These are phyloP conservation scores for Tubiluchus corallicola DNA, from an alignment of 2,888 invertebrate species.

Conservation along the genomic window DNA sequence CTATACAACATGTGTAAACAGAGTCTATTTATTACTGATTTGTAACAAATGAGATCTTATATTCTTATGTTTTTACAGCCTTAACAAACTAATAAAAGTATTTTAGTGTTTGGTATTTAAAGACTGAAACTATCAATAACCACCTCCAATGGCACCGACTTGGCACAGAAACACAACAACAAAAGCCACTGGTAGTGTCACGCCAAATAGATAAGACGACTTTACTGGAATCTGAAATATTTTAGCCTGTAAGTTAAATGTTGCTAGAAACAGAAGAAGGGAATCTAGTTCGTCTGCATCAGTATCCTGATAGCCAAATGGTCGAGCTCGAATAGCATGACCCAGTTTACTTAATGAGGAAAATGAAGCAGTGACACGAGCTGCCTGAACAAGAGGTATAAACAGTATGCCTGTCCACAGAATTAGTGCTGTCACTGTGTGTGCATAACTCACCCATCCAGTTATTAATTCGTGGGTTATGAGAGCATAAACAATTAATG, in stretches of 20 bases:
- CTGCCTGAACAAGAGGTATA: slow-evolving; percentile 56
- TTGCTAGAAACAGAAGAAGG: slow-evolving; percentile 53
- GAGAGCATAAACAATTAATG: background rate
- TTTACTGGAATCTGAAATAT: slow-evolving; percentile 52
- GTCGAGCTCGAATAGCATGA: slow-evolving; percentile 54
- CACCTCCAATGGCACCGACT: too few species aligned
- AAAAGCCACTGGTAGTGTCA: background rate
- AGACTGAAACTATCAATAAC: too few species aligned
- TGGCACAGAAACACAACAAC: background rate
- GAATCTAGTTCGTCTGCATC: slow-evolving; percentile 53
- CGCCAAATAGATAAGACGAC: slow-evolving; percentile 33
- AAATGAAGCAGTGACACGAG: slow-evolving; percentile 51
- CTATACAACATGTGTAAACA: too few species aligned
- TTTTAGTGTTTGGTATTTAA: too few species aligned
- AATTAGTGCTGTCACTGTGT: slow-evolving; percentile 10
- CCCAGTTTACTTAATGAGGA: slow-evolving; percentile 50
- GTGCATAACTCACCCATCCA: background rate
- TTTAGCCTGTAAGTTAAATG: slow-evolving; percentile 50
- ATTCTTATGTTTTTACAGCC: too few species aligned
- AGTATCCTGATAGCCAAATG: slow-evolving; percentile 59
- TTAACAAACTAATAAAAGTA: too few species aligned
- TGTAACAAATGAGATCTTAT: too few species aligned
- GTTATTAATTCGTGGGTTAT: background rate
- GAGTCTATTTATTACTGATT: too few species aligned
- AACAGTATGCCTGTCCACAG: slow-evolving; percentile 45